A percentile compares a stretch with the other conserved stretches of the same genome.
Conservation (phyloP, 2,888 invertebrate species). For the Agriotes lineatus region DNA sequence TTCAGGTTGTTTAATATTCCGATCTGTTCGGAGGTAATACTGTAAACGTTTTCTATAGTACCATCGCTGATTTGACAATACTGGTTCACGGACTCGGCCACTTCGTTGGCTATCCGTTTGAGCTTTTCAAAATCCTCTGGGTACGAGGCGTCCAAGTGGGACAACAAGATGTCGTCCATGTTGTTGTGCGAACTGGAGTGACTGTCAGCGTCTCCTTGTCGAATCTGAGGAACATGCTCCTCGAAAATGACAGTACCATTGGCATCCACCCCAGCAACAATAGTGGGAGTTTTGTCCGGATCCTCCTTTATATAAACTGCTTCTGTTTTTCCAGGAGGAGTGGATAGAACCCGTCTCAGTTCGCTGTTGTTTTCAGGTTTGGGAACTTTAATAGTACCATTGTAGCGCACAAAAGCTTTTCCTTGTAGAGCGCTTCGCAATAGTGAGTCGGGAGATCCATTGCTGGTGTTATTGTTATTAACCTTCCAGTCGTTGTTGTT, state of each 20-base stretch:
- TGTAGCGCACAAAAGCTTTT: conserved; percentile 70
- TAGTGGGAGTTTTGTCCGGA: conserved; percentile 60
- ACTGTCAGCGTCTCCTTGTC: conserved; percentile 63
- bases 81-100: conserved; percentile 82
- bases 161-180: conserved; percentile 78
- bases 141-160: conserved; percentile 76
- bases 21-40: conserved; percentile 62
- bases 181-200: conserved; percentile 69
- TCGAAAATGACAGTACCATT: conserved; percentile 61
- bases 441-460: conserved; percentile 76
- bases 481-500: conserved; percentile 89
- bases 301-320: conserved; percentile 62
- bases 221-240: conserved; percentile 62
- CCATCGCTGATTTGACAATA: conserved; percentile 71
- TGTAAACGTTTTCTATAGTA: conserved; percentile 71
- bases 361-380: conserved; percentile 65
- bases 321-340: conserved; percentile 66
- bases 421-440: conserved; percentile 87
- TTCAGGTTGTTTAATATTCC: conserved; percentile 61
- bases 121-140: conserved; percentile 88
- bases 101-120: conserved; percentile 86
- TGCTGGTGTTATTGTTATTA: conserved; percentile 67
- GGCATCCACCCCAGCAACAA: conserved; percentile 63
- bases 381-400: conserved; percentile 58
- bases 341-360: conserved; percentile 70